Conservation (phyloP, 2,797 vertebrate genomes). For the Darevskia mixta region DNA sequence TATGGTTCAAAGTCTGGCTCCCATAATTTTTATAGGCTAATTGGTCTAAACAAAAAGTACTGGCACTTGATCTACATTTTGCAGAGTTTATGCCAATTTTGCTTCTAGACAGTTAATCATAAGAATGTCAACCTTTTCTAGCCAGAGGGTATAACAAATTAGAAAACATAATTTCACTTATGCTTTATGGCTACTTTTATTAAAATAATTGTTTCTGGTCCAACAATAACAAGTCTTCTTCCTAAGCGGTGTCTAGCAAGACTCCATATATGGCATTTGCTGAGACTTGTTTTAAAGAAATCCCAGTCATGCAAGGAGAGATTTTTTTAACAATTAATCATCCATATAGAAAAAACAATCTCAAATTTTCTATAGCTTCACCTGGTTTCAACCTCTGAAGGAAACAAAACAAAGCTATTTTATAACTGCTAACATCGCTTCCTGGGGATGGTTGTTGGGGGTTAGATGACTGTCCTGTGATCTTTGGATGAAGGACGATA, state of each 20-base stretch:
- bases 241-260: background rate
- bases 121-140: constrained; percentile 2
- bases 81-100: constrained; percentile 12
- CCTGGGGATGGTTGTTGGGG: background rate
- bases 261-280: constrained; percentile 4
- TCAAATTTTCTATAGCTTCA: background rate
- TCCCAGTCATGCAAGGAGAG: background rate
- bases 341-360: background rate
- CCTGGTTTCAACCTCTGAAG: background rate
- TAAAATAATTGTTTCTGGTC: constrained; percentile 23
- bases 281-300: constrained; percentile 33
- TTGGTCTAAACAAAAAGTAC: background rate
- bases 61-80: constrained; percentile 8
- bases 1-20: background rate
- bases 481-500: too few relatives aligned
- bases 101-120: background rate
- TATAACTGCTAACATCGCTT: background rate
- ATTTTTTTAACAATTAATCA: background rate
- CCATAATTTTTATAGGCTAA: background rate
- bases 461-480: constrained; percentile 25
- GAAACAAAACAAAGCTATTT: background rate
- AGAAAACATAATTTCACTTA: background rate
- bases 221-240: constrained; percentile 35
- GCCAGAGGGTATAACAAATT: constrained; percentile 30
- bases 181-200: background rate